Percentiles rank a stretch among this genome's conserved stretches.
Conservation (phyloP, 2,888 invertebrate genomes). For the Leptopterna dolabrata region DNA sequence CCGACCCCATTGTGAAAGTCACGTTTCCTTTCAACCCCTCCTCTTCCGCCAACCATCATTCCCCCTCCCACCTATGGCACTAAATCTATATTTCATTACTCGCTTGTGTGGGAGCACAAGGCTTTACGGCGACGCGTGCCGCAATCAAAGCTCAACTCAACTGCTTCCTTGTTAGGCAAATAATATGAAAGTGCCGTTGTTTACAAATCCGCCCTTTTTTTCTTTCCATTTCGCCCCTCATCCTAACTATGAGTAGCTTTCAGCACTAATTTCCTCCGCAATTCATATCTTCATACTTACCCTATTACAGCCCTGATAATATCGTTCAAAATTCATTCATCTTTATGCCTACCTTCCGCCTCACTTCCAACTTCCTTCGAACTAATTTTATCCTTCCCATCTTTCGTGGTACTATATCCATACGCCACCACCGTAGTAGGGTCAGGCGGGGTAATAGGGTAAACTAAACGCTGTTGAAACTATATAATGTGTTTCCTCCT, state of each 20-base stretch:
- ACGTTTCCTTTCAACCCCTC: slow-evolving; percentile 30
- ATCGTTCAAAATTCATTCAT: too few relatives aligned
- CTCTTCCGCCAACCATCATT: not conserved
- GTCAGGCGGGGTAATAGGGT: too few relatives aligned
- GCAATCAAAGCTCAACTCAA: slow-evolving; percentile 48
- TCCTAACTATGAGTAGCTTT: not conserved
- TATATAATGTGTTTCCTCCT: too few relatives aligned
- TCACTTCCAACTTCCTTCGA: too few relatives aligned
- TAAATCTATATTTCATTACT: slow-evolving; percentile 54
- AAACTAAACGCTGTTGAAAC: too few relatives aligned
- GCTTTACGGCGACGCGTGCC: slow-evolving; percentile 34
- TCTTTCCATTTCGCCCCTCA: not conserved
- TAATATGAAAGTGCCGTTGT: slow-evolving; percentile 45
- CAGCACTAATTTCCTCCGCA: slow-evolving; percentile 5
- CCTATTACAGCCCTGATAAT: not conserved
- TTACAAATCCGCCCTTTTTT: slow-evolving; percentile 18
- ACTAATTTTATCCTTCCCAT: too few relatives aligned
- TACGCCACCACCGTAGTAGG: too few relatives aligned
- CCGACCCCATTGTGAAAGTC: slow-evolving; percentile 36
- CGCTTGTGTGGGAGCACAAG: slow-evolving; percentile 32
- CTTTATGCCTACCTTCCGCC: too few relatives aligned
- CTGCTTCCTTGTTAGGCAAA: slow-evolving; percentile 52
- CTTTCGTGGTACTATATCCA: too few relatives aligned
- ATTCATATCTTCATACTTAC: slow-evolving; percentile 9
- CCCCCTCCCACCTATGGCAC: not conserved